These are phyloP conservation scores for Polydrusus pterygomalis DNA, from an alignment of 2,888 invertebrate species.

Conservation along the genomic window DNA sequence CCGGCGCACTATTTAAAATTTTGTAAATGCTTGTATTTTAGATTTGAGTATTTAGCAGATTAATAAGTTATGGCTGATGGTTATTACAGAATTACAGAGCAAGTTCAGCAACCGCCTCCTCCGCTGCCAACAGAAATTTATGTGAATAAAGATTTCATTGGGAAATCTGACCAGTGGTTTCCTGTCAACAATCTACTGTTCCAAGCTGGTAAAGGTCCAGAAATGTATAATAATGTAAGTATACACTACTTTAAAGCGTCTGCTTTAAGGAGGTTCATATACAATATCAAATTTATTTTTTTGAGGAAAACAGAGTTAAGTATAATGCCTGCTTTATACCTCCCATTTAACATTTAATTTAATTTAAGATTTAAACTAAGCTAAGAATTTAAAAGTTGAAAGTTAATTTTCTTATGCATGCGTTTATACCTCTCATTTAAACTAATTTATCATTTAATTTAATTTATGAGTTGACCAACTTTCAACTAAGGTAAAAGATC, in stretches of 20 bases:
- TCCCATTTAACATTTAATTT: too few species aligned
- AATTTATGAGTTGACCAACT: too few species aligned
- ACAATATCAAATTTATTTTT: too few species aligned
- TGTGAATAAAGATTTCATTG: slow-evolving; percentile 37
- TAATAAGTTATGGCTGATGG: slow-evolving; percentile 37
- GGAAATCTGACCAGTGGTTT: slow-evolving; percentile 30
- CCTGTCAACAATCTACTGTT: slow-evolving; percentile 7
- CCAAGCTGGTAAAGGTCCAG: background rate
- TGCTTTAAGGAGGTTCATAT: too few species aligned
- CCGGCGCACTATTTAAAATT: background rate
- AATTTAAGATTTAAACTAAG: too few species aligned
- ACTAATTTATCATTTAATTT: too few species aligned
- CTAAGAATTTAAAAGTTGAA: too few species aligned
- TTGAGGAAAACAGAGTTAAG: too few species aligned
- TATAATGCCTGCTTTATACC: too few species aligned
- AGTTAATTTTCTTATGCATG: too few species aligned
- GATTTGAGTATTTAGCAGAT: slow-evolving; percentile 17
- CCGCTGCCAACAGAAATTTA: slow-evolving; percentile 24
- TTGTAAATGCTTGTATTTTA: slow-evolving; percentile 16
- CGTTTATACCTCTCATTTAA: too few species aligned
- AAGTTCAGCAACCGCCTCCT: background rate
- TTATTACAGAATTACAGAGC: slow-evolving; percentile 35
- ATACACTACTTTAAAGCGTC: slow-evolving; percentile 17
- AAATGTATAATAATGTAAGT: slow-evolving; percentile 63
- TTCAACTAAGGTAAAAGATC: too few species aligned